Conservation (phyloP, 2,113 vertebrate genomes). For the human region GRCh38 chr18:22380001-22380500, state of each 20-base stretch:
- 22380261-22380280: not conserved
- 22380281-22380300: no score
- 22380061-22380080: not conserved
- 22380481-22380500: not conserved
- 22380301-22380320: not conserved
- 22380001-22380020: not conserved
- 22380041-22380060: not conserved
- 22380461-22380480: not conserved
- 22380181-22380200: not conserved
- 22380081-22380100: not conserved
- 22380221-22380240: not conserved
- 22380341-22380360: not conserved
- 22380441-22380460: not conserved
- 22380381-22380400: not conserved
- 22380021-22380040: not conserved
- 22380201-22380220: no score
- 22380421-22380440: not conserved
- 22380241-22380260: not conserved
- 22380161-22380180: not conserved
- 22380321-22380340: not conserved
- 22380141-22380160: not conserved
- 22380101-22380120: not conserved
- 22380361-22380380: not conserved
- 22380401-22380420: not conserved
- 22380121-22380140: no score